Evolutionary conservation across 2,888 invertebrate species (phyloP).

Genomic region (Ptychoptera albimana): DNA sequence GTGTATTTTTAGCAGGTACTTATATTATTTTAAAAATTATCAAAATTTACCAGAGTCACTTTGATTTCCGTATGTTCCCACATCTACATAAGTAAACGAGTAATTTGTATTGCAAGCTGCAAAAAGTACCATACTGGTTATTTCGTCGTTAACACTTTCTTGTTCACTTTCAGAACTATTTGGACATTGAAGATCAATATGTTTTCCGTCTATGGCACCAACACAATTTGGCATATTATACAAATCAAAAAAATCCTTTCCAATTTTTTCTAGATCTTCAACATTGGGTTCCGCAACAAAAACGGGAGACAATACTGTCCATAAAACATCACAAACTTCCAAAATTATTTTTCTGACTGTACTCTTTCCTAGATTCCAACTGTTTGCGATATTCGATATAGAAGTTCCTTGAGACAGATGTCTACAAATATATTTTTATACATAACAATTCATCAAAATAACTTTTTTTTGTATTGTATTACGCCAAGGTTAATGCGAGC

Average conservation of each 20-base stretch:
- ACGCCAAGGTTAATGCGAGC: not conserved
- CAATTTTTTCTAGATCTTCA: slow-evolving; percentile 3
- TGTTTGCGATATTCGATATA: too few species aligned
- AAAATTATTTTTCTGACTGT: slow-evolving; percentile 8
- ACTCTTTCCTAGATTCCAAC: slow-evolving; percentile 5
- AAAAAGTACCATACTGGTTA: slow-evolving; percentile 18
- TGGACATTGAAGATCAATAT: slow-evolving; percentile 15
- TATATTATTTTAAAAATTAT: not conserved
- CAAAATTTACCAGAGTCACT: slow-evolving; percentile 13
- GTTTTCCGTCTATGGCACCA: slow-evolving; percentile 18
- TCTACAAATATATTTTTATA: not conserved
- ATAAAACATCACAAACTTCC: slow-evolving; percentile 7
- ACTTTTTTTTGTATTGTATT: not conserved
- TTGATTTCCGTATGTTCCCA: slow-evolving; percentile 18
- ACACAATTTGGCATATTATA: slow-evolving; percentile 15
- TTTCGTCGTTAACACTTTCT: slow-evolving; percentile 21
- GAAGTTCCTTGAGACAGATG: slow-evolving; percentile 3
- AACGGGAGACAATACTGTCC: slow-evolving; percentile 2
- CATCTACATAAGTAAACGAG: slow-evolving; percentile 18
- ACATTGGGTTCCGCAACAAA: slow-evolving; percentile 4
- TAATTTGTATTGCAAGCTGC: slow-evolving; percentile 18
- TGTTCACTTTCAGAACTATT: slow-evolving; percentile 15
- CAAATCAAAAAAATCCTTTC: slow-evolving; percentile 4
- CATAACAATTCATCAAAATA: not conserved
- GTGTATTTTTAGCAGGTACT: too few species aligned